These are phyloP conservation scores for Therioaphis trifolii DNA, from an alignment of 2,888 invertebrate species.

Conservation along the genomic window DNA sequence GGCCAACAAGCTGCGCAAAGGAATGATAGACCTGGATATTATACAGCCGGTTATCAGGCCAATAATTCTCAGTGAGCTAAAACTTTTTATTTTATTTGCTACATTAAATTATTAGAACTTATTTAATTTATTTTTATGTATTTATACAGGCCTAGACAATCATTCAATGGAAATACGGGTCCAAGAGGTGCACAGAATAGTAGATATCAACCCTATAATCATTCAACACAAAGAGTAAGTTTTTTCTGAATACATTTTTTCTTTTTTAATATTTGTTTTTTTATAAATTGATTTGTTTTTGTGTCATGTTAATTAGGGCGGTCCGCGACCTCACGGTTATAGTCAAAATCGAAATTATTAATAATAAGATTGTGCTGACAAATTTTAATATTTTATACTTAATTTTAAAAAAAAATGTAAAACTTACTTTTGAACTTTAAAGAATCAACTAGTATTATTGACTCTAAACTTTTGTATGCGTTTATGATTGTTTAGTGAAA, in stretches of 20 bases:
- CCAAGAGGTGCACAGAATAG: background rate
- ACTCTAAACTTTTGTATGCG: background rate
- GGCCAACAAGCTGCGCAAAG: background rate
- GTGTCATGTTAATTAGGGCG: slow-evolving; percentile 49
- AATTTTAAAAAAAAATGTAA: slow-evolving; percentile 1
- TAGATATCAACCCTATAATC: slow-evolving; percentile 42
- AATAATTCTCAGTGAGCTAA: slow-evolving; percentile 46
- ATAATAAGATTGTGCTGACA: background rate
- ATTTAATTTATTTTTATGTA: background rate
- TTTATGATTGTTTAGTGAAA: background rate
- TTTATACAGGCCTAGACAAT: slow-evolving; percentile 14
- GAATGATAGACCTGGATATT: slow-evolving; percentile 55
- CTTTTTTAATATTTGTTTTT: background rate
- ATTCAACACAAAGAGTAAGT: slow-evolving; percentile 44
- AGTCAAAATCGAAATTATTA: slow-evolving; percentile 46
- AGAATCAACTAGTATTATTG: background rate
- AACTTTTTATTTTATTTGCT: background rate
- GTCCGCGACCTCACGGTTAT: slow-evolving; percentile 63
- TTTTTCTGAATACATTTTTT: background rate
- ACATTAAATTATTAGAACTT: background rate
- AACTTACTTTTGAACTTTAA: background rate
- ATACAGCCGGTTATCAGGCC: slow-evolving; percentile 14
- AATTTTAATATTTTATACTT: background rate
- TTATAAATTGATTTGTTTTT: background rate
- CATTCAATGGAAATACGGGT: slow-evolving; percentile 10